Conservation (phyloP, 2,113 vertebrate species). For the Psephotus haematonotus region DNA sequence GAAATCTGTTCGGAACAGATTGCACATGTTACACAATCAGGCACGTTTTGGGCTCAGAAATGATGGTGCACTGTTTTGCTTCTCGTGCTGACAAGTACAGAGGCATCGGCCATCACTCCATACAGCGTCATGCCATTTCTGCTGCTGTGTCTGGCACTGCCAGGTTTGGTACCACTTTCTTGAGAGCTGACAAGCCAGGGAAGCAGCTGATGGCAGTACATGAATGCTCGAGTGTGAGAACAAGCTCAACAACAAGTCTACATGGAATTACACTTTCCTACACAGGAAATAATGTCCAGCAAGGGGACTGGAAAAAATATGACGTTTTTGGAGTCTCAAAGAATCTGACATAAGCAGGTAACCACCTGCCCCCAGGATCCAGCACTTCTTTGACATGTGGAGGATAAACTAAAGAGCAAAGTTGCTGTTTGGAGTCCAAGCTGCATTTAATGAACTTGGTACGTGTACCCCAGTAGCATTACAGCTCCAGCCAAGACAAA, state of each 20-base stretch:
- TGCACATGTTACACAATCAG: slow-evolving; percentile 31
- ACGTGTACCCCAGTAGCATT: rapidly evolving
- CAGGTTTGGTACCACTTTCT: neutral
- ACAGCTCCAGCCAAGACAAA: neutral
- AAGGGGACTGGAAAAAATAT: neutral
- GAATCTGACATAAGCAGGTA: neutral
- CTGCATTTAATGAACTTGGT: neutral
- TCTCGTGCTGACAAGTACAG: neutral
- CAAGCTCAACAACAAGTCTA: neutral
- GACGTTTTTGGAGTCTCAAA: neutral
- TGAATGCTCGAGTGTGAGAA: neutral
- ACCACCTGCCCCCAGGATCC: neutral
- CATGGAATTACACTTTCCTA: neutral
- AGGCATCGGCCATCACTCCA: neutral
- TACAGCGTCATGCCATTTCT: neutral
- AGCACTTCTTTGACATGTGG: neutral
- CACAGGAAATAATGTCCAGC: neutral
- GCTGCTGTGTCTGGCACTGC: neutral
- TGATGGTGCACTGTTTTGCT: neutral
- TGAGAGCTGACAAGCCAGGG: neutral
- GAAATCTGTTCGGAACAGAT: slow-evolving; percentile 16
- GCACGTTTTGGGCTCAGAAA: slow-evolving; percentile 15
- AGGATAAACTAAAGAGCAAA: neutral
- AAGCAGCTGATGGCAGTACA: neutral
- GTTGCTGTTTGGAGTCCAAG: neutral